A percentile compares a stretch with the other conserved stretches of the same genome.
Conservation (phyloP, 2,113 vertebrate genomes). For the Thinocorus orbignyianus region DNA sequence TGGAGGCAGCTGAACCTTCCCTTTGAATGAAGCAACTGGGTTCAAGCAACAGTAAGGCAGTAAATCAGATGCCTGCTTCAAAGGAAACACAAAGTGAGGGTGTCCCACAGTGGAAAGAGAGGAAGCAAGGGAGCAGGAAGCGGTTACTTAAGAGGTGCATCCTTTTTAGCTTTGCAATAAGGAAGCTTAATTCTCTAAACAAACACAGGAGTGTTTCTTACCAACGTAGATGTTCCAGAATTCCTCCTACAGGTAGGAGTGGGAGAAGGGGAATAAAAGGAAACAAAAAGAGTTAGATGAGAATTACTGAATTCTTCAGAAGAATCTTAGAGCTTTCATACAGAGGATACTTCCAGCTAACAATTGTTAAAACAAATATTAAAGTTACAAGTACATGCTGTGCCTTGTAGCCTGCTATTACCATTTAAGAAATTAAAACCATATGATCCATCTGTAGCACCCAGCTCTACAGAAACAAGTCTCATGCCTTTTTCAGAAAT, state of each 20-base stretch:
- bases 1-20: neutral
- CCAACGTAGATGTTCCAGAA: slow-evolving; percentile 88
- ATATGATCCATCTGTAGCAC: neutral
- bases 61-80: neutral
- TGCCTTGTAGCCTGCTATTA: neutral
- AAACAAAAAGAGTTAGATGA: neutral
- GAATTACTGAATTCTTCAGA: neutral
- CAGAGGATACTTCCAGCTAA: neutral
- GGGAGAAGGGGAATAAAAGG: slow-evolving; percentile 18
- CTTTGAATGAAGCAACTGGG: rapidly evolving
- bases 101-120: neutral
- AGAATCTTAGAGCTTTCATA: neutral
- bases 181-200: neutral
- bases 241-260: slow-evolving; percentile 73
- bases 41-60: neutral
- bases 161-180: neutral
- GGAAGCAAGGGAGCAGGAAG: neutral
- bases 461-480: neutral
- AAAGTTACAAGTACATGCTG: neutral
- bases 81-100: neutral
- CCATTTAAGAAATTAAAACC: neutral
- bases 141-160: neutral
- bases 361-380: neutral
- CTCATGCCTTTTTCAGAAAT: neutral
- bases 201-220: slow-evolving; percentile 66